phyloP scores from a whole-genome alignment of 2,113 vertebrate species.

The Tapirus terrestris region DNA sequence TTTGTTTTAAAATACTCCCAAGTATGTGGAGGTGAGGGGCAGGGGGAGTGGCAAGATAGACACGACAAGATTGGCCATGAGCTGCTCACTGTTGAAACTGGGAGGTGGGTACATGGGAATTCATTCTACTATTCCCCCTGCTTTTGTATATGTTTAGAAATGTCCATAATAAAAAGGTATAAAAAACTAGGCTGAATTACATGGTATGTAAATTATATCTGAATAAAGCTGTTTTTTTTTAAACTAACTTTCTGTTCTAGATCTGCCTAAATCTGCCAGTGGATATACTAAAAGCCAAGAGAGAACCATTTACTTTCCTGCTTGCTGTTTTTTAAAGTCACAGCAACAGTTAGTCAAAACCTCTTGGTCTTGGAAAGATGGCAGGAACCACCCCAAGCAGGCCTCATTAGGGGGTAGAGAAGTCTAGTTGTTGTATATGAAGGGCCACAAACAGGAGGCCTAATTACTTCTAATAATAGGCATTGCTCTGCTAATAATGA shows the following conservation, averaged over 20 bases:
- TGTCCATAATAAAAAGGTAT: neutral
- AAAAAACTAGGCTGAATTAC: neutral
- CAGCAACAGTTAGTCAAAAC: neutral
- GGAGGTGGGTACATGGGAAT: neutral
- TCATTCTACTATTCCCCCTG: neutral
- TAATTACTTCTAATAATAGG: neutral
- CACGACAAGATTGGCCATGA: neutral
- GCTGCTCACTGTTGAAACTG: neutral
- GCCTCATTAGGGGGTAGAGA: neutral
- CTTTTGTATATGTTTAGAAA: neutral
- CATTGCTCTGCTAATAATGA: neutral
- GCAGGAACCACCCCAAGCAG: neutral
- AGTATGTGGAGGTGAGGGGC: neutral
- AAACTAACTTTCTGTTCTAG: neutral
- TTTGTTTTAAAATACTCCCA: slow-evolving; percentile 4
- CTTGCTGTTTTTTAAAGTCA: neutral
- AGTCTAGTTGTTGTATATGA: neutral
- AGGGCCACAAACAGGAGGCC: neutral
- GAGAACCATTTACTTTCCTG: neutral
- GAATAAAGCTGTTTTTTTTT: neutral
- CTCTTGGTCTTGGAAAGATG: neutral
- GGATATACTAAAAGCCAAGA: neutral
- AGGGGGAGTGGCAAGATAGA: neutral
- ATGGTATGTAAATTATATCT: neutral
- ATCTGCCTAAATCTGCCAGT: neutral